A percentile compares a stretch with the other conserved stretches of the same genome.
These are phyloP conservation scores for Lophochroa leadbeateri DNA, from an alignment of 2,113 vertebrate genomes.

Conservation along the genomic window DNA sequence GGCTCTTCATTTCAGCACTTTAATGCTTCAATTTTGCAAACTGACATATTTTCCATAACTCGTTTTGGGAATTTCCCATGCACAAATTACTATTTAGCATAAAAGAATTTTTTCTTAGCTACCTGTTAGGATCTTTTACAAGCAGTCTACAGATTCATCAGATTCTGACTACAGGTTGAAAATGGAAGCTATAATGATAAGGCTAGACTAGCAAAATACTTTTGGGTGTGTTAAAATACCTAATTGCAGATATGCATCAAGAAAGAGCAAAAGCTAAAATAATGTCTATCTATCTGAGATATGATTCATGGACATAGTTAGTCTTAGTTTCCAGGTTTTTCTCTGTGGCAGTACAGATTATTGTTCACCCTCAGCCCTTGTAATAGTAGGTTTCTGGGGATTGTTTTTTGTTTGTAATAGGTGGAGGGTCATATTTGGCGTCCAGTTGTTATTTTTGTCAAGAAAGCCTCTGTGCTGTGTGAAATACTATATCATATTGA, in stretches of 20 bases:
- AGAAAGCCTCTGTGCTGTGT: background rate
- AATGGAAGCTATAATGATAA: background rate
- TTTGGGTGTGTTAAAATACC: background rate
- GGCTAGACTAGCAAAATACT: background rate
- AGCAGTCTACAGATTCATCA: background rate
- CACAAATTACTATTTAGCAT: no score
- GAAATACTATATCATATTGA: background rate
- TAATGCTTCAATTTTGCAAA: background rate
- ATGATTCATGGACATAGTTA: background rate
- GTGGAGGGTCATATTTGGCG: background rate
- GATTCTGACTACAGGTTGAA: background rate
- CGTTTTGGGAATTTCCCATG: background rate
- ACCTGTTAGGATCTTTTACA: background rate
- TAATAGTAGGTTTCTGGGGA: background rate
- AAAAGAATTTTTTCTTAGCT: background rate
- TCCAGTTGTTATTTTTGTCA: background rate
- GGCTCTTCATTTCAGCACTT: background rate
- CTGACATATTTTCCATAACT: background rate
- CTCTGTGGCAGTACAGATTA: background rate
- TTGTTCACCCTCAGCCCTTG: background rate
- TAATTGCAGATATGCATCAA: background rate
- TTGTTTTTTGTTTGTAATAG: background rate
- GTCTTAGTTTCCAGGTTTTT: background rate
- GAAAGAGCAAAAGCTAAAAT: background rate
- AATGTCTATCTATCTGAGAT: background rate